Conservation (phyloP, 37 sponge, comb jelly and placozoan species). For the Halichondria panicea region DNA sequence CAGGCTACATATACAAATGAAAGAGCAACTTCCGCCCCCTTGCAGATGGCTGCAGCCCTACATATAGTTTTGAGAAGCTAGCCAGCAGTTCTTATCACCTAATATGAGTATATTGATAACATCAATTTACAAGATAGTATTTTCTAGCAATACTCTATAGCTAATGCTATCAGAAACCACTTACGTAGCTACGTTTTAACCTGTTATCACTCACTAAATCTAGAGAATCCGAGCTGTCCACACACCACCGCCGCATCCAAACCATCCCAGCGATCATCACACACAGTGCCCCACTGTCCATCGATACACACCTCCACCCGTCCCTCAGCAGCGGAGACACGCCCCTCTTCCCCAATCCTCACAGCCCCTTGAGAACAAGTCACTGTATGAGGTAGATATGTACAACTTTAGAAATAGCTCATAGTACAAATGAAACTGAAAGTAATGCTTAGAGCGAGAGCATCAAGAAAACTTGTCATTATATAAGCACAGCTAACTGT, state of each 20-base stretch:
- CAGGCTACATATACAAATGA: no score
- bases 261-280: conserved; percentile 8
- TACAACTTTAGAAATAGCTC: neutral
- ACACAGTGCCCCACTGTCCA: conserved; percentile 19
- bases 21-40: no score
- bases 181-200: no score
- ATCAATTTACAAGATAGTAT: no score
- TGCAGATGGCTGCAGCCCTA: no score
- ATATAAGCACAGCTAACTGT: no score
- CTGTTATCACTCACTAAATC: neutral
- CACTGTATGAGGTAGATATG: neutral
- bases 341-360: conserved; percentile 1
- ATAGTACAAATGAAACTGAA: neutral
- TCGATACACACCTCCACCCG: conserved; percentile 20
- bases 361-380: neutral
- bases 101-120: no score
- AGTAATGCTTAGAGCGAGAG: neutral
- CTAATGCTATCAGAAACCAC: no score
- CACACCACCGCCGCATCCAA: conserved; percentile 17
- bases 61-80: no score
- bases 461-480: no score
- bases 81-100: no score
- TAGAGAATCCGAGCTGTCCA: conserved; percentile 9
- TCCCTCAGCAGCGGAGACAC: neutral
- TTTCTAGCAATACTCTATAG: no score